Evolutionary conservation across 2,888 invertebrate species (phyloP), one percentile per base, ranked within the genome.

Genomic region (Stenurella melanura): DNA sequence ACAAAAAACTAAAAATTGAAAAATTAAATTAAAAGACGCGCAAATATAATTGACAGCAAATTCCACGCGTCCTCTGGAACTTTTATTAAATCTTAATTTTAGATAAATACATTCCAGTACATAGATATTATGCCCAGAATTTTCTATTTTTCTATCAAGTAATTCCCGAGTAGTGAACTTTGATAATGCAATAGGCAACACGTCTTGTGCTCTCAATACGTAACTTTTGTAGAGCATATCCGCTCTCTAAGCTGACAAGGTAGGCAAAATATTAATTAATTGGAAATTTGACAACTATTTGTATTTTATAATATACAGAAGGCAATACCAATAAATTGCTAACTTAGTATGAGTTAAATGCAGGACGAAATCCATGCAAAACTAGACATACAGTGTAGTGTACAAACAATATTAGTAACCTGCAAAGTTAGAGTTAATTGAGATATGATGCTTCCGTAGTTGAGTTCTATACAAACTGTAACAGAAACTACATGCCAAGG

Each of bases 281-380:
- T 50, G n/a, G n/a, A 50, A 50, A 50, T 50, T 50, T 50, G 50
- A 50, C 50, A 50, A n/a, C 50, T 50, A 6, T 50, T 50, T 50
- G 50, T 6, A 12, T n/a, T 50, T 6, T 3, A 50, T n/a, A 7
- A 50, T 50, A 17, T 50, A 7, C 15, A 42, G 42, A 1, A 42
- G 12, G 15, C 6, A 17, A n/a, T n/a, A n/a, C n/a, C 12, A 50
- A n/a, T 50, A 17, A 50, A 6, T 42, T n/a, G 50, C n/a, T 50
- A 50, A 50, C 4, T 50, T n/a, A 50, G n/a, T 50, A 17, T 50
- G n/a, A 50, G 12, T n/a, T 12, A n/a, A 50, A 50, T 50, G 12
- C 4, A 12, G 15, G 12, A 15, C n/a, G 1, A 50, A 15, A 6
- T 42, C 7, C 30, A 42, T 1, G 42, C 15, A 42, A 42, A 7